Conservation (phyloP, 2,888 invertebrate species). For the Stenurella melanura region DNA sequence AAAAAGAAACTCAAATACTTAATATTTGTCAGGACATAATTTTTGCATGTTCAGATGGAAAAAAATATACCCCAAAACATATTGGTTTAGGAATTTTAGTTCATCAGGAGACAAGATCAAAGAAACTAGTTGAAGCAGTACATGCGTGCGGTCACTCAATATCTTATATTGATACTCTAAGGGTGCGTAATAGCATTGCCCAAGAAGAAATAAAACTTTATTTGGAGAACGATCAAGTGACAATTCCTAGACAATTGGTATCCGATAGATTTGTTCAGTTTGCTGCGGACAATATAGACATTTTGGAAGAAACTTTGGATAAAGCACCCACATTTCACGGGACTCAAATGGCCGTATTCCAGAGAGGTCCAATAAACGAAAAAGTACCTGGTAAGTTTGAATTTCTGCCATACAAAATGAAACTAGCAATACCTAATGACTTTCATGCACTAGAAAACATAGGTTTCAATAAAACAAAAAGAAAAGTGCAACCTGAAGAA, state of each 20-base stretch:
- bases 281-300: too few relatives aligned
- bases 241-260: constrained; percentile 42
- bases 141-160: constrained; percentile 46
- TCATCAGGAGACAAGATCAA: constrained; percentile 41
- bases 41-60: constrained; percentile 32
- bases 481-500: too few relatives aligned
- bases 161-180: constrained; percentile 43
- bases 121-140: constrained; percentile 43
- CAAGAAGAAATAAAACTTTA: constrained; percentile 42
- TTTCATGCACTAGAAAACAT: constrained; percentile 21
- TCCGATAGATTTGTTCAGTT: constrained; percentile 43
- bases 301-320: constrained; percentile 46
- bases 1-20: too few relatives aligned
- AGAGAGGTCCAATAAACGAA: constrained; percentile 18
- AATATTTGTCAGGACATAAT: too few relatives aligned
- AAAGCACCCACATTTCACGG: constrained; percentile 52
- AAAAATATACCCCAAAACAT: constrained; percentile 40
- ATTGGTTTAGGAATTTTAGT: constrained; percentile 30
- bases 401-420: constrained; percentile 12
- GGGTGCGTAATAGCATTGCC: constrained; percentile 48
- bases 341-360: constrained; percentile 50
- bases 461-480: background rate
- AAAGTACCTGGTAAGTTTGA: constrained; percentile 30
- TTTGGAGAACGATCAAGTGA: constrained; percentile 32
- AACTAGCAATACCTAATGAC: constrained; percentile 9